Percentiles rank a stretch among this genome's conserved stretches.
These are phyloP conservation scores for Drosophila malerkotliana DNA, from an alignment of 1,140 invertebrate species.

Conservation along the genomic window DNA sequence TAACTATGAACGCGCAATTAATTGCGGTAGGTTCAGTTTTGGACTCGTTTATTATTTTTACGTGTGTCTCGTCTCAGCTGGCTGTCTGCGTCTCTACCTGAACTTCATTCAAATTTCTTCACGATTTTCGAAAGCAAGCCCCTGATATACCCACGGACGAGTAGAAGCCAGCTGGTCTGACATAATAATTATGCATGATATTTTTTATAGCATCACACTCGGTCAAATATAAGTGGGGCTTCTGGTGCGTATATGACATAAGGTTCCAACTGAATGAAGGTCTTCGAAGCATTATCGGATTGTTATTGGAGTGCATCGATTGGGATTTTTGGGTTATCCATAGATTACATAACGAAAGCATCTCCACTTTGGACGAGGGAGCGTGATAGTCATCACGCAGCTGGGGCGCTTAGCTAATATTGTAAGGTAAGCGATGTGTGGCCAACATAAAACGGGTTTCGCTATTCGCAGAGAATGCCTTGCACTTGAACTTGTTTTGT, in stretches of 20 bases:
- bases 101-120: slow-evolving; percentile 50
- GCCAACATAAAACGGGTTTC: slow-evolving; percentile 63
- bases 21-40: slow-evolving; percentile 72
- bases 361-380: slow-evolving; percentile 1
- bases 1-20: slow-evolving; percentile 33
- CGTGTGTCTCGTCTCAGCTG: slow-evolving; percentile 35
- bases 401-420: slow-evolving; percentile 51
- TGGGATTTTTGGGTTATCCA: slow-evolving; percentile 62
- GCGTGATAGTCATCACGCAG: slow-evolving; percentile 33
- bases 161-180: slow-evolving; percentile 58
- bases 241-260: slow-evolving; percentile 57
- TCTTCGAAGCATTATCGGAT: slow-evolving; percentile 8
- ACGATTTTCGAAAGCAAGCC: slow-evolving; percentile 60
- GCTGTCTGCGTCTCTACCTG: slow-evolving; percentile 20
- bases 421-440: slow-evolving; percentile 54
- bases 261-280: slow-evolving; percentile 36
- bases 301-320: slow-evolving; percentile 53
- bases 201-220: slow-evolving; percentile 56
- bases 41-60: slow-evolving; percentile 48
- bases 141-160: not conserved
- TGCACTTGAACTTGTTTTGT: slow-evolving; percentile 76
- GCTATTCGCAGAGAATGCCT: slow-evolving; percentile 43
- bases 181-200: slow-evolving; percentile 79
- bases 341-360: slow-evolving; percentile 49
- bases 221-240: slow-evolving; percentile 33